phyloP scores from a whole-genome alignment of 2,888 invertebrate genomes.

The Drosophila koepferae region DNA sequence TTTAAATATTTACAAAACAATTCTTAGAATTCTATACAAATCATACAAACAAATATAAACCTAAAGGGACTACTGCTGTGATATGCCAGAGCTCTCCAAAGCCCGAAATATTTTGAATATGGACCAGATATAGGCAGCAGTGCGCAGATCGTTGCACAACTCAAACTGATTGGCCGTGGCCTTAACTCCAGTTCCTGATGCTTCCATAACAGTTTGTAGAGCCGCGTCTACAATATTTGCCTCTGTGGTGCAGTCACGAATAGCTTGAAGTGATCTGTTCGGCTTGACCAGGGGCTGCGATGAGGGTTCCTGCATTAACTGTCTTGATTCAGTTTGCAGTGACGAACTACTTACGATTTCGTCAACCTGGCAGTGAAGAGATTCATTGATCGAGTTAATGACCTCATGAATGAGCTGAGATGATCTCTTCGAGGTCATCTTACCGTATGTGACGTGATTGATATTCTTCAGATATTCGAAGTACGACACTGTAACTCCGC shows the following conservation, averaged over 20 bases:
- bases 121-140: constrained; percentile 98
- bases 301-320: no score
- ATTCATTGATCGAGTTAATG: constrained; percentile 77
- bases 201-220: constrained; percentile 98
- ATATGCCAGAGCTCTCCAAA: constrained; percentile 97
- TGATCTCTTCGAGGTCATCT: constrained; percentile 97
- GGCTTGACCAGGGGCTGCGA: constrained; percentile 59
- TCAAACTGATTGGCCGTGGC: constrained; percentile 95
- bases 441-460: constrained; percentile 98
- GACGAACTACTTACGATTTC: constrained; percentile 40
- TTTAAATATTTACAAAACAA: not conserved
- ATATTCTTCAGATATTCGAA: constrained; percentile 99
- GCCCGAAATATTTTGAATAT: constrained; percentile 98
- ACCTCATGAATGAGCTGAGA: constrained; percentile 77
- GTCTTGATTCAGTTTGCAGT: not conserved
- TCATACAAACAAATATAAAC: not conserved
- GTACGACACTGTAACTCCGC: constrained; percentile 99
- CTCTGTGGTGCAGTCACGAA: constrained; percentile 89
- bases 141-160: constrained; percentile 96
- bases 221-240: constrained; percentile 99
- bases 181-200: constrained; percentile 97
- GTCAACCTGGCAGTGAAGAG: constrained; percentile 24
- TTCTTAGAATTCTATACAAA: not conserved
- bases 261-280: constrained; percentile 57
- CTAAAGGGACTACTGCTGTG: constrained; percentile 82